Evolutionary conservation across 1,140 invertebrate genomes (phyloP).

Genomic region (Hydropsyche tenuis): DNA sequence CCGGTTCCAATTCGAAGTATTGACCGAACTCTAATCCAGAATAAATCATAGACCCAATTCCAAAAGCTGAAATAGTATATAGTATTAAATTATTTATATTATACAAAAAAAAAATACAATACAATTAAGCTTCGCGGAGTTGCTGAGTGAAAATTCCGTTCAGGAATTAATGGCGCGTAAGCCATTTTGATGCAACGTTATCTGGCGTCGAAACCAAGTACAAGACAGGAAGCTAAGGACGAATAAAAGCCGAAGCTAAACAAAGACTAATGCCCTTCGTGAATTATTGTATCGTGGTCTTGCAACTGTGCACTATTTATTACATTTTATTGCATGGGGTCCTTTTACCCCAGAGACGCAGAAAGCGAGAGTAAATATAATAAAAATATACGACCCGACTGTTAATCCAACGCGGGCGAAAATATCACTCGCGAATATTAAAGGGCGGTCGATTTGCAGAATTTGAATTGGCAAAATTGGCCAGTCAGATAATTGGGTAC

Average conservation of each 20-base stretch:
- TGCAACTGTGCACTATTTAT: conserved; percentile 19
- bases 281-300: conserved; percentile 20
- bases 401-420: too few species aligned
- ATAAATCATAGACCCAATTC: conserved; percentile 94
- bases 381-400: too few species aligned
- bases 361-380: too few species aligned
- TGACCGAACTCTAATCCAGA: conserved; percentile 92
- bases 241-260: conserved; percentile 19
- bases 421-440: too few species aligned
- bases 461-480: too few species aligned
- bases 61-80: conserved; percentile 75
- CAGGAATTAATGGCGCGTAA: conserved; percentile 39
- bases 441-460: too few species aligned
- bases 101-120: neutral
- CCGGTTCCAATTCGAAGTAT: conserved; percentile 87
- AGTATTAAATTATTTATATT: neutral
- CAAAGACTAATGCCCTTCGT: conserved; percentile 29
- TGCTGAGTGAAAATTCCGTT: conserved; percentile 20
- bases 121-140: neutral
- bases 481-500: neutral
- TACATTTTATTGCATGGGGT: neutral
- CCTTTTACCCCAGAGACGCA: too few species aligned
- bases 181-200: conserved; percentile 30
- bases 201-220: neutral
- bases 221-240: neutral